phyloP scores from a whole-genome alignment of 1,140 invertebrate genomes.

The Temnothorax curvispinosus region DNA sequence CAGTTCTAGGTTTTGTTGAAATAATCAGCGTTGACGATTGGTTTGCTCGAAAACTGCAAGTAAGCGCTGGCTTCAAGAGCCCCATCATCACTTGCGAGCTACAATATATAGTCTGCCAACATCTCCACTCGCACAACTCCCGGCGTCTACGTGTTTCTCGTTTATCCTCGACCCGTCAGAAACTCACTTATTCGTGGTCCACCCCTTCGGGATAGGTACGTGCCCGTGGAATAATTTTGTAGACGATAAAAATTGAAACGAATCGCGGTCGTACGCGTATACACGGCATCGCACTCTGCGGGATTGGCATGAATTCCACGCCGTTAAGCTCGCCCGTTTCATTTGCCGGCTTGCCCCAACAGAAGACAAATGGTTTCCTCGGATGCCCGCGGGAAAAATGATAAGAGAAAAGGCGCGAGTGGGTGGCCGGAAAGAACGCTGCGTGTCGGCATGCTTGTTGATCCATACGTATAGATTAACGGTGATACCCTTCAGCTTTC shows the following conservation, averaged over 20 bases:
- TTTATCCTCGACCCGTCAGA: neutral
- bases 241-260: conserved; percentile 61
- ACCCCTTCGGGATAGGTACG: neutral
- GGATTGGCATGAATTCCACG: conserved; percentile 65
- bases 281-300: conserved; percentile 25
- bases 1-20: neutral
- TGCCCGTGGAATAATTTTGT: conserved; percentile 31
- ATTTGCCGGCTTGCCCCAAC: conserved; percentile 25
- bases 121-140: neutral
- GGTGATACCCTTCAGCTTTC: neutral
- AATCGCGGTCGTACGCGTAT: conserved; percentile 23
- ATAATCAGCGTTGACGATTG: neutral
- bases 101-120: neutral
- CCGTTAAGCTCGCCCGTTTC: conserved; percentile 49
- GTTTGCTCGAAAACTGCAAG: neutral
- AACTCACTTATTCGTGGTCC: conserved; percentile 5
- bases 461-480: neutral
- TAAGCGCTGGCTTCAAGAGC: neutral
- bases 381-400: conserved; percentile 21
- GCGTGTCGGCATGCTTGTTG: neutral
- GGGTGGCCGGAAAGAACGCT: neutral
- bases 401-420: conserved; percentile 11
- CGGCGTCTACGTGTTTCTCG: neutral
- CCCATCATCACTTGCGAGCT: neutral
- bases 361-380: conserved; percentile 61